Evolutionary conservation across 2,113 vertebrate species (phyloP), one percentile per base, ranked within the genome.

Genomic region (Perca fluviatilis): DNA sequence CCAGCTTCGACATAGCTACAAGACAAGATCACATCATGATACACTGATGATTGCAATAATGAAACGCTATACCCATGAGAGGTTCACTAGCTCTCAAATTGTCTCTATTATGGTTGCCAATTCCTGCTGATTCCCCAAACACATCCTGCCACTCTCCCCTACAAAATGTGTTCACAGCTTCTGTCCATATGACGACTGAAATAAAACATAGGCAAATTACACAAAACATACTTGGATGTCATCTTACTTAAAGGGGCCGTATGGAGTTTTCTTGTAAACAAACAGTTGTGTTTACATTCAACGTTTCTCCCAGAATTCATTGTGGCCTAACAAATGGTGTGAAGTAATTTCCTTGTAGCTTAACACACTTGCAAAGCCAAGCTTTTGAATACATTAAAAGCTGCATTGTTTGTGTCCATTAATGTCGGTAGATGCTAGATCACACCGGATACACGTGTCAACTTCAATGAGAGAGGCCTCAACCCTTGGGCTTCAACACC

Each of bases 1-100:
- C 27, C 30, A 53, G 83, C 75, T 60, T 64, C 12, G 46, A 73
- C 69, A 80, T 79, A 82, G 69, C 66, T 62, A 54, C 73, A 54
- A 78, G 79, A 85, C 64, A 74, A 77, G 74, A 87, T 82, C 70
- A 57, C 86, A 90, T 85, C 77, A 83, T 66, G 73, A 81, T 73
- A 73, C 79, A 74, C 57, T 61, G 60, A 87, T 86, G 83, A 87
- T 47, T 86, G 82, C 85, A 57, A 65, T 89, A 89, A 92, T 89
- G 83, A 89, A 86, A 89, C 80, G 53, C 53, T 23, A 68, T 65
- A 77, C 80, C 80, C 84, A 65, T 23, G 80, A 89, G 80, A 82
- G 49, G 57, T 84, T 86, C 56, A 43, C 73, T 46, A 14, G 61
- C 68, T 80, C 66, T 76, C 77, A 85, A 85, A 86, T 84, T 77